Evolutionary conservation across 2,113 vertebrate genomes (phyloP), one percentile per base, ranked within the genome.

Genomic region (Anoplopoma fimbria): DNA sequence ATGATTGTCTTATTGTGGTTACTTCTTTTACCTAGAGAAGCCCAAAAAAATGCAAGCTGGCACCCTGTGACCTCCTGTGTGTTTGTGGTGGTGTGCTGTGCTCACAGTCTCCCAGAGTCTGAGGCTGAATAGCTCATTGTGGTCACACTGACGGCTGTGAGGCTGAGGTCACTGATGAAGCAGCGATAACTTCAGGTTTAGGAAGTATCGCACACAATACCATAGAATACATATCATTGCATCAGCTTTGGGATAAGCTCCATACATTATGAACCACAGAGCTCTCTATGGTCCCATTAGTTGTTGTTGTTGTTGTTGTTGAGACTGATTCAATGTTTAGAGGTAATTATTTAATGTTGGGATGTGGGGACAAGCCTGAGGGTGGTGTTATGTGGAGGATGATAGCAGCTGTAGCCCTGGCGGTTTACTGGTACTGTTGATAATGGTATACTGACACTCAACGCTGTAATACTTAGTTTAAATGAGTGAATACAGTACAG

Each of bases 91-190:
- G 34, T 73, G n/a, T 79, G 76, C 60, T 73, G 58, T 19, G 72
- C 65, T 82, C 67, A 77, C 45, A 33, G 49, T 23, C 69, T 82
- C 63, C 76, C 49, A 47, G 51, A 36, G 19, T 69, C 67, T 12
- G n/a, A n/a, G 57, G 49, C 84, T 87, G 79, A 88, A 84, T 76
- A 17, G 87, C 69, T 87, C 81, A 88, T 89, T 91, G 88, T 93
- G 82, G 69, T 65, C 47, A 61, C 72, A 63, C 25, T n/a, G 34
- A n/a, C 13, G 58, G 61, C 77, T 55, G 27, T 27, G 25, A 80
- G 67, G 69, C 83, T 74, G 62, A 90, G 84, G 70, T 81, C 87
- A 89, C 84, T 42, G 87, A 87, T 85, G 81, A 67, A 77, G 75
- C 73, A 19, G 47, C 4, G 83, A 93, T 90, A 83, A 83, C 29